Evolutionary conservation across 2,113 vertebrate genomes (phyloP).

Genomic region (Pygoscelis antarcticus): DNA sequence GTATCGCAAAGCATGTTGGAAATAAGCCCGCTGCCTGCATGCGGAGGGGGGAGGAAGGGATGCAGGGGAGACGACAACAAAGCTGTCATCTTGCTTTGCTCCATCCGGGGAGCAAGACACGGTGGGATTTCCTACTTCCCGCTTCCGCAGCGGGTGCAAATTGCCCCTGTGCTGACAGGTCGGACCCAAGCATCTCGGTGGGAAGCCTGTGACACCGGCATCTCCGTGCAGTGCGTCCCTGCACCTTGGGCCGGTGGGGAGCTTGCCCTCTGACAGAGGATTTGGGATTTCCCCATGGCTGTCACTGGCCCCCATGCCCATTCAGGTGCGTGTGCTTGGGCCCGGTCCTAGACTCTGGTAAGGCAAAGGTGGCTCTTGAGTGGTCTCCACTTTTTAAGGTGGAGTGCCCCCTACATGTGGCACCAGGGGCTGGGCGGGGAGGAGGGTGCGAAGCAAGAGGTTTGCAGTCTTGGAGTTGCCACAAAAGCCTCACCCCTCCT

Average conservation of each 20-base stretch:
- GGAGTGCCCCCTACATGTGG: background rate
- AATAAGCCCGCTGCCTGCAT: background rate
- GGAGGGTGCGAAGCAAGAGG: background rate
- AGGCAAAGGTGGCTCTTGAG: background rate
- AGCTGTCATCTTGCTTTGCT: background rate
- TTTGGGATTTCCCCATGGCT: background rate
- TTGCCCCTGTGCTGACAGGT: background rate
- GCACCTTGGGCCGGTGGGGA: background rate
- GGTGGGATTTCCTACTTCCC: background rate
- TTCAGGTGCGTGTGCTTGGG: background rate
- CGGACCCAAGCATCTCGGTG: fast-evolving
- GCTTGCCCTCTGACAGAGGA: background rate
- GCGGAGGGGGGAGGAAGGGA: background rate
- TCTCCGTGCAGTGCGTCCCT: fast-evolving
- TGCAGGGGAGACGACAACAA: background rate
- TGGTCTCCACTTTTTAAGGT: background rate
- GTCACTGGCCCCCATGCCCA: fast-evolving
- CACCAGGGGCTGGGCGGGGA: background rate
- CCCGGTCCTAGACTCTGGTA: background rate
- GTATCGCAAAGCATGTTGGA: background rate
- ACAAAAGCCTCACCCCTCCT: background rate
- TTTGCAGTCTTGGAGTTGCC: background rate
- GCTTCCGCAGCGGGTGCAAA: fast-evolving
- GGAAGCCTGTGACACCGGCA: fast-evolving
- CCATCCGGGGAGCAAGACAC: background rate